These are phyloP conservation scores for Epinephelus cyanopodus DNA, from an alignment of 2,113 vertebrate genomes.

Conservation along the genomic window DNA sequence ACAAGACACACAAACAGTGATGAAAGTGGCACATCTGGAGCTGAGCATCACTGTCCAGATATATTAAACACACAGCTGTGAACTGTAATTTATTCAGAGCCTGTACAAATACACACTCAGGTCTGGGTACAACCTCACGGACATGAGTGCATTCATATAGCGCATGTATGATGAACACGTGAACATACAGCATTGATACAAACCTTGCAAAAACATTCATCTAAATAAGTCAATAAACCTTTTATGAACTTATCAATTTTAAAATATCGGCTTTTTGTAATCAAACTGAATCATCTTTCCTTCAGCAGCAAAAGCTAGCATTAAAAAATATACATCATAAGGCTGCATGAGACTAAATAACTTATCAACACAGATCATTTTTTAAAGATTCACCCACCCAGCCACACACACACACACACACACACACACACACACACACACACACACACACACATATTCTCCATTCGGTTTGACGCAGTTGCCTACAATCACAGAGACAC, in stretches of 20 bases:
- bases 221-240: background rate
- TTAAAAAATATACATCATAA: background rate
- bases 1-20: conserved; percentile 19
- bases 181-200: background rate
- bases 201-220: background rate
- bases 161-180: background rate
- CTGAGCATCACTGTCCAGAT: conserved; percentile 36
- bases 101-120: background rate
- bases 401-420: background rate
- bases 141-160: background rate
- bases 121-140: background rate
- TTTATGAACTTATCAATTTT: conserved; percentile 3
- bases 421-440: background rate
- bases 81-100: conserved; percentile 28
- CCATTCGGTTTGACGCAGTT: conserved; percentile 6
- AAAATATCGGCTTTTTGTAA: background rate
- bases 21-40: conserved; percentile 51
- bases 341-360: background rate
- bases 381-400: background rate
- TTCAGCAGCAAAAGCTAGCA: background rate
- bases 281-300: background rate
- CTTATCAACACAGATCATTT: conserved; percentile 1
- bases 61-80: conserved; percentile 47
- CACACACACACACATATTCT: background rate
- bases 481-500: conserved; percentile 11